These are phyloP conservation scores for Sceloporus undulatus DNA, from an alignment of 2,113 vertebrate genomes.

Conservation along the genomic window DNA sequence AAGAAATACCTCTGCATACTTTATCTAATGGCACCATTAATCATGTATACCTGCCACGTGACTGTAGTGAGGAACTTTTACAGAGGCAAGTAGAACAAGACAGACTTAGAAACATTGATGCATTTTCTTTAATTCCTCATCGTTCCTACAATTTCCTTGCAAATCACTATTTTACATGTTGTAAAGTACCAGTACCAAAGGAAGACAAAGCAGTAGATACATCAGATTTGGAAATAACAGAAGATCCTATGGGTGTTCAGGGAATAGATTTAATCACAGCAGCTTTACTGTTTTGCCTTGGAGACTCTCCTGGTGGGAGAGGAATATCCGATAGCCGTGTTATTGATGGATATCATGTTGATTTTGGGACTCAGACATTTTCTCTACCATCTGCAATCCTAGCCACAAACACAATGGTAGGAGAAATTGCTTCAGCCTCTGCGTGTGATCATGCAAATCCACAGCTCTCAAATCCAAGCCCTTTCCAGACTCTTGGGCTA, in stretches of 20 bases:
- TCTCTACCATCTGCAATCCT: slow-evolving; percentile 94
- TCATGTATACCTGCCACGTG: slow-evolving; percentile 80
- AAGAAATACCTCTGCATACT: slow-evolving; percentile 75
- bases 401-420: slow-evolving; percentile 96
- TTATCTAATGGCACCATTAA: slow-evolving; percentile 85
- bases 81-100: slow-evolving; percentile 83
- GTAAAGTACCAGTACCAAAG: slow-evolving; percentile 71
- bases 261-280: slow-evolving; percentile 96
- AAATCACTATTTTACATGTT: slow-evolving; percentile 73
- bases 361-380: slow-evolving; percentile 97
- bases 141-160: slow-evolving; percentile 79
- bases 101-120: slow-evolving; percentile 80
- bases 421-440: slow-evolving; percentile 96
- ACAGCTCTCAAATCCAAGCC: slow-evolving; percentile 94
- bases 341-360: slow-evolving; percentile 85
- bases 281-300: slow-evolving; percentile 93
- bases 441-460: slow-evolving; percentile 96
- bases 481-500: slow-evolving; percentile 92
- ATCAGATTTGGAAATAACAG: slow-evolving; percentile 90
- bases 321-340: slow-evolving; percentile 93
- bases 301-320: slow-evolving; percentile 92
- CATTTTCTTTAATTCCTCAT: slow-evolving; percentile 79
- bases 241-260: slow-evolving; percentile 93
- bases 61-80: slow-evolving; percentile 76
- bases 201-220: slow-evolving; percentile 96